Base-by-base conservation (phyloP, 2,888 invertebrate species). In the Mesochorus sp. region DNA sequence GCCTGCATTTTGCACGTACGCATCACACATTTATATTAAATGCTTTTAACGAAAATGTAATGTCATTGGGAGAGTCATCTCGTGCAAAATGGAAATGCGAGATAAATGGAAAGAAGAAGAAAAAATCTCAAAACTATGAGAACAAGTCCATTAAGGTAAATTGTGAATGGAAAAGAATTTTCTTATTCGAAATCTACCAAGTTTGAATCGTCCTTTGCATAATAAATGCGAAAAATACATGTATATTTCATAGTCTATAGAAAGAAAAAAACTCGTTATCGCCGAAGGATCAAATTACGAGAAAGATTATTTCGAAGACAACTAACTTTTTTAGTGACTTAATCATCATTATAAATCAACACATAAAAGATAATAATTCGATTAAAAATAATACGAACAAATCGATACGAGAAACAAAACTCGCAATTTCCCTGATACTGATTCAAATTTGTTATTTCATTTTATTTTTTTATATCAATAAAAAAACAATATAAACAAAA, bases 151-250 rank as follows among this genome's bases (percentile, higher is more conserved):
- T 77, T 73, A 77, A 42, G 73, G 14, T 57, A 34, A 68, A 77
- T 64, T 62, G 73, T 49, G 39, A 62, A 77, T 42, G 62, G 26
- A 39, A 19, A 44, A 66, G 24, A 55, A 62, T 64, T 57, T 34
- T 68, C 61, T 55, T 55, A 55, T 73, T 62, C 49, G 68, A n/a
- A 39, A 64, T 62, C 62, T 72, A 34, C 68, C 37, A 24, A 47
- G 47, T 61, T 67, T 67, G 51, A n/a, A n/a, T 71, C 47, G 61
- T 55, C 66, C 72, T 72, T 72, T 62, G 67, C 67, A 77, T 77
- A 61, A 67, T 66, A 37, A 51, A 42, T 24, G 12, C 34, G 21
- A 6, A 14, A 26, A 24, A 3, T 12, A 37, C 6, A 14, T 67
- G 6, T 12, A 37, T 10, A 14, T 67, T 3, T 17, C 39, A 5